Percentiles rank a stretch among this genome's conserved stretches.
phyloP scores from a whole-genome alignment of 2,888 invertebrate species.

The Dioctria linearis region DNA sequence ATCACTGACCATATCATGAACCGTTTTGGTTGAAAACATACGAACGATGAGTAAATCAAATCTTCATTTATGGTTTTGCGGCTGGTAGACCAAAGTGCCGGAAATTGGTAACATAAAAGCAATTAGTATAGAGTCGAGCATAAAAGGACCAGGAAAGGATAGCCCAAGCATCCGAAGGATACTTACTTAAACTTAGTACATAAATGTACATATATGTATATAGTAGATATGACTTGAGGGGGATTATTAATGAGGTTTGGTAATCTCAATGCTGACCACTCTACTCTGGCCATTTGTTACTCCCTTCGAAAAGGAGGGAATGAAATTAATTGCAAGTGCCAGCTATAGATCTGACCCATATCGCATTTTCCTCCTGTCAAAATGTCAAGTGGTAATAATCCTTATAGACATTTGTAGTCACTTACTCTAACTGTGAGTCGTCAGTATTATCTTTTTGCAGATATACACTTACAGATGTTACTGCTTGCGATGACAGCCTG shows the following conservation, averaged over 20 bases:
- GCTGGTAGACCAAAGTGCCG: slow-evolving; percentile 49
- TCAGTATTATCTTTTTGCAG: slow-evolving; percentile 20
- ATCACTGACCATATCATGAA: slow-evolving; percentile 22
- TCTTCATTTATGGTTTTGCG: slow-evolving; percentile 55
- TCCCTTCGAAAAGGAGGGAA: slow-evolving; percentile 21
- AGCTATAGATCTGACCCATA: slow-evolving; percentile 29
- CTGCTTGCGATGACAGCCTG: slow-evolving; percentile 25
- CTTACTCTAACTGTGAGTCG: slow-evolving; percentile 2
- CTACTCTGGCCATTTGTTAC: slow-evolving; percentile 37
- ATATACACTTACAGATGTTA: slow-evolving; percentile 32
- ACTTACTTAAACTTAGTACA: too few species aligned
- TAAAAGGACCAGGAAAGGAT: slow-evolving; percentile 9
- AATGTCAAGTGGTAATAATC: slow-evolving; percentile 53
- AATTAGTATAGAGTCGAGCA: slow-evolving; percentile 53
- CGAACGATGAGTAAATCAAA: slow-evolving; percentile 56
- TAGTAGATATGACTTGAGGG: neutral
- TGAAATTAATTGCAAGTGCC: slow-evolving; percentile 51
- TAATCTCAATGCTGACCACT: slow-evolving; percentile 43
- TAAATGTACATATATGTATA: neutral
- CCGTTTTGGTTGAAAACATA: slow-evolving; percentile 14
- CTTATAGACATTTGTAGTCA: slow-evolving; percentile 39
- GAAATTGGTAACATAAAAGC: slow-evolving; percentile 57
- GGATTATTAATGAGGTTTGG: slow-evolving; percentile 55
- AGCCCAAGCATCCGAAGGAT: slow-evolving; percentile 1
- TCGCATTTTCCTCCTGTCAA: slow-evolving; percentile 32